phyloP scores from a whole-genome alignment of 2,888 invertebrate genomes.

The Dicyrtomina minuta region DNA sequence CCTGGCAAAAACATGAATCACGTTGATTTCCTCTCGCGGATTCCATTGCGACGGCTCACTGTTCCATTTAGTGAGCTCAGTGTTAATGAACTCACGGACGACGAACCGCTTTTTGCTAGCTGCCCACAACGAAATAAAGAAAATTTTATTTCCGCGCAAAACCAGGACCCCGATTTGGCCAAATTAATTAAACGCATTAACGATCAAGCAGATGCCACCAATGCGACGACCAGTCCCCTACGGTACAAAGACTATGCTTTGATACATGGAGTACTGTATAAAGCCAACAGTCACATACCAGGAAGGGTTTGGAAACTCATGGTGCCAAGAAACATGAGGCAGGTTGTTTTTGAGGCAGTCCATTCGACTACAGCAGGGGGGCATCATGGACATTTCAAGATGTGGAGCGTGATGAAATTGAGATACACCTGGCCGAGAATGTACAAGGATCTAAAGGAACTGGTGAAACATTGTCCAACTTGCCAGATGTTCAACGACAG shows the following conservation, averaged over 20 bases:
- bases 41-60: neutral
- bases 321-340: neutral
- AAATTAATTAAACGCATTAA: neutral
- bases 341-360: neutral
- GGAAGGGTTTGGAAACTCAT: slow-evolving; percentile 14
- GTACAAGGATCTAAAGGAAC: neutral
- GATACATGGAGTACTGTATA: slow-evolving; percentile 14
- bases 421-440: slow-evolving; percentile 22
- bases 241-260: slow-evolving; percentile 9
- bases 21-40: slow-evolving; percentile 56
- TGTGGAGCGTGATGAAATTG: neutral
- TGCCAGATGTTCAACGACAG: slow-evolving; percentile 6
- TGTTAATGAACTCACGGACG: neutral
- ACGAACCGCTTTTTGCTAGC: neutral
- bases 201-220: neutral
- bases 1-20: slow-evolving; percentile 56
- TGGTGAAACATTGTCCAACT: neutral
- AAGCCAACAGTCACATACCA: neutral
- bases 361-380: slow-evolving; percentile 10
- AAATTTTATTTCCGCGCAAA: neutral
- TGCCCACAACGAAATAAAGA: neutral
- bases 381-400: slow-evolving; percentile 14
- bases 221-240: neutral
- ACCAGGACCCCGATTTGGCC: neutral
- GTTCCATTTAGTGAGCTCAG: neutral